These are phyloP conservation scores for Danaus melanippus DNA, from an alignment of 1,140 invertebrate species.

Conservation along the genomic window DNA sequence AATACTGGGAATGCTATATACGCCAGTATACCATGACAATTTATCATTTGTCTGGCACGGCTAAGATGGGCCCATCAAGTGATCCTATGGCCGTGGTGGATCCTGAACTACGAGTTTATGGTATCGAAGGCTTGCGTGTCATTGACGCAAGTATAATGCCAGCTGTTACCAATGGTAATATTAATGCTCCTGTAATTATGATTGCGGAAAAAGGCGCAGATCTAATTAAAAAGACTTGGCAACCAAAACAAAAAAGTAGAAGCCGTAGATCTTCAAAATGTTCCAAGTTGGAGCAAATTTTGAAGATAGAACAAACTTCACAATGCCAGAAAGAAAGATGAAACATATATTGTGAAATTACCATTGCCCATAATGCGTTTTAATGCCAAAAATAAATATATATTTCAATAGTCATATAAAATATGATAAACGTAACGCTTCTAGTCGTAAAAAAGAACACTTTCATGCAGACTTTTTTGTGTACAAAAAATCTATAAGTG, in stretches of 20 bases:
- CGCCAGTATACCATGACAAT: constrained; percentile 89
- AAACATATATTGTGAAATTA: constrained; percentile 12
- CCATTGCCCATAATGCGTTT: too few species aligned
- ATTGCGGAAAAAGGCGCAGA: constrained; percentile 94
- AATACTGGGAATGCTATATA: constrained; percentile 87
- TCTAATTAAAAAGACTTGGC: constrained; percentile 84
- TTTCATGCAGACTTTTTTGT: too few species aligned
- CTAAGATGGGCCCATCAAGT: constrained; percentile 85
- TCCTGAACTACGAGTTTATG: constrained; percentile 82
- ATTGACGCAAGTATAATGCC: constrained; percentile 89
- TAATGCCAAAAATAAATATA: too few species aligned
- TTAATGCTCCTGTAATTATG: constrained; percentile 91
- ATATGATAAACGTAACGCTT: constrained; percentile 2
- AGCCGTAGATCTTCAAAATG: constrained; percentile 42
- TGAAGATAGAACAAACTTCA: constrained; percentile 21
- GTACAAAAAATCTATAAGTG: too few species aligned
- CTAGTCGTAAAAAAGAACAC: constrained; percentile 5
- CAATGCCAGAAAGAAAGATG: constrained; percentile 36
- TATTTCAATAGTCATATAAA: too few species aligned
- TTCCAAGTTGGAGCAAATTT: constrained; percentile 27
- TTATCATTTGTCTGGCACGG: constrained; percentile 87
- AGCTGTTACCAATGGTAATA: constrained; percentile 86
- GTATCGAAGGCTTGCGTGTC: constrained; percentile 81
- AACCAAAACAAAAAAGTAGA: constrained; percentile 46
- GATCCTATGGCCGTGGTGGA: constrained; percentile 89